These are phyloP conservation scores for Meriones unguiculatus DNA, from an alignment of 2,113 vertebrate genomes.

Conservation along the genomic window DNA sequence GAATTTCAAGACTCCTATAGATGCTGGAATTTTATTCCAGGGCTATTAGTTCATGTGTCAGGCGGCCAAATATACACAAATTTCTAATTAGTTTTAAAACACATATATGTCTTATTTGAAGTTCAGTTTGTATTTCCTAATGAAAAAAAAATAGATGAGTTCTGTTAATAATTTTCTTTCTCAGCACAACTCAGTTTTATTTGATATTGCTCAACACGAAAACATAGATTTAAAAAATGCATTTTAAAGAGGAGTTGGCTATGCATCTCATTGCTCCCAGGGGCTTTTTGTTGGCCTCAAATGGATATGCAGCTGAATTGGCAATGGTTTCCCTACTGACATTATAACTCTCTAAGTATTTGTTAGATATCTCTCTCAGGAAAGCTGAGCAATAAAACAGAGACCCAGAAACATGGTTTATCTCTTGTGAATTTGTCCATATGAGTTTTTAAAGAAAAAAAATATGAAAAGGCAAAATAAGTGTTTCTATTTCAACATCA, in stretches of 20 bases:
- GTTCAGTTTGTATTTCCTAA: background rate
- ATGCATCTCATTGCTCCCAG: background rate
- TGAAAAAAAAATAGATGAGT: background rate
- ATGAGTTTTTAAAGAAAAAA: background rate
- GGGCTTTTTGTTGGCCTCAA: background rate
- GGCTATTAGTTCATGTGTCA: background rate
- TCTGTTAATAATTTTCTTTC: background rate
- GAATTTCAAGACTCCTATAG: conserved; percentile 26
- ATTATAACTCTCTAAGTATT: background rate
- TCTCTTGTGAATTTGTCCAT: background rate
- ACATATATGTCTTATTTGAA: background rate
- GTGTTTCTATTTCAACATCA: background rate
- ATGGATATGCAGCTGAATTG: background rate
- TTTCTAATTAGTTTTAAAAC: background rate
- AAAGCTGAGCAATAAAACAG: background rate
- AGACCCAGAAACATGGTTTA: background rate
- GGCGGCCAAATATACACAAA: background rate
- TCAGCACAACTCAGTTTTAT: background rate
- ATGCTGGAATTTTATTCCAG: background rate
- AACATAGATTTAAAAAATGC: background rate
- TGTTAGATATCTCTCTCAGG: background rate
- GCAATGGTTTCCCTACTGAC: background rate
- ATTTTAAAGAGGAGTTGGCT: background rate
- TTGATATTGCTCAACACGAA: background rate
- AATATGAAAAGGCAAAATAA: background rate